phyloP scores from a whole-genome alignment of 1,140 invertebrate species.

The Fopius arisanus region DNA sequence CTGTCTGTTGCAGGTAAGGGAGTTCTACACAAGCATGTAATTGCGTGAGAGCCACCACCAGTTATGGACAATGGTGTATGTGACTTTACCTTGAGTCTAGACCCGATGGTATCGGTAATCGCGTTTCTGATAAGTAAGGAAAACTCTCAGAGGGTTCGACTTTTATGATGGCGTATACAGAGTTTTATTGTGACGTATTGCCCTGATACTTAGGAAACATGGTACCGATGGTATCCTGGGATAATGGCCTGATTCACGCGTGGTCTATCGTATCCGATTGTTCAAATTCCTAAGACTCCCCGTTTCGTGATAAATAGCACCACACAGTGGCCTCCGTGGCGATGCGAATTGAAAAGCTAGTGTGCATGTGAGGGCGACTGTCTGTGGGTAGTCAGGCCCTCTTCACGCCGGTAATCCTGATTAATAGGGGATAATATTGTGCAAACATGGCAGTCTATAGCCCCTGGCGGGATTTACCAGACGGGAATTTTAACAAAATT shows the following conservation, averaged over 20 bases:
- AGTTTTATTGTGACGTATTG: slow-evolving; percentile 2
- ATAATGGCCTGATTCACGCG: background rate
- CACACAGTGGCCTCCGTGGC: background rate
- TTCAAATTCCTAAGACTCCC: slow-evolving; percentile 18
- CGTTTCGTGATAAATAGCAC: slow-evolving; percentile 24
- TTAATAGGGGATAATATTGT: slow-evolving; percentile 59
- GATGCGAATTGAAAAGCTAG: slow-evolving; percentile 13
- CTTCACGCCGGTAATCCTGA: slow-evolving; percentile 47
- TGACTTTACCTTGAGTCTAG: background rate
- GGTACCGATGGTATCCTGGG: background rate
- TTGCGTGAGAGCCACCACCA: background rate
- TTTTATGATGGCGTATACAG: background rate
- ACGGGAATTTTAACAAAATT: background rate
- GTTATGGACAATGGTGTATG: background rate
- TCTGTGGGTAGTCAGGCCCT: slow-evolving; percentile 6
- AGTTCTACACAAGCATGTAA: background rate
- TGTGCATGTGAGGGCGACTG: background rate
- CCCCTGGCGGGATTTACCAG: slow-evolving; percentile 30
- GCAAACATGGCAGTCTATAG: slow-evolving; percentile 46
- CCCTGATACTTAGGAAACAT: background rate
- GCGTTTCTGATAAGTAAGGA: background rate
- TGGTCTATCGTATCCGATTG: background rate
- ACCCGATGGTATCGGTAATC: background rate
- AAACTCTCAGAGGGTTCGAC: background rate
- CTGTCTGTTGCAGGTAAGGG: background rate